phyloP scores from a whole-genome alignment of 2,888 invertebrate species.

The Volucella inflata region DNA sequence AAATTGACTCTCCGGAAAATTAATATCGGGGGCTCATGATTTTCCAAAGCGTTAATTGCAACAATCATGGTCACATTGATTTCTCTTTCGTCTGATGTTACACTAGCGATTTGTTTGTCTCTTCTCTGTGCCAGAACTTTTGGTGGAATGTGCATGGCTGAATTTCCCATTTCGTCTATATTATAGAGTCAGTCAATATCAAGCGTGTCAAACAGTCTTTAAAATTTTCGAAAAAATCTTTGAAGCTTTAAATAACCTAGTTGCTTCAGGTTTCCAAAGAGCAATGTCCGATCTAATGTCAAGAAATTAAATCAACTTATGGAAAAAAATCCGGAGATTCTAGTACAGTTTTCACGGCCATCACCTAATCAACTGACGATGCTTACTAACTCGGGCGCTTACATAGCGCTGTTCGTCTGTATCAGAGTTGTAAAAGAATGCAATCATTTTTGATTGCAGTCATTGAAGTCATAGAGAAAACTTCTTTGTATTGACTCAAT shows the following conservation, averaged over 20 bases:
- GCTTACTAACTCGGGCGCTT: too few species aligned
- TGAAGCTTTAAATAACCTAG: slow-evolving; percentile 14
- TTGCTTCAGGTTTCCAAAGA: slow-evolving; percentile 11
- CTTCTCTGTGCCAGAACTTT: neutral
- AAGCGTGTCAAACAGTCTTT: slow-evolving; percentile 23
- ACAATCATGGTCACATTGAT: slow-evolving; percentile 16
- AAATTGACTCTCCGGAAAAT: slow-evolving; percentile 18
- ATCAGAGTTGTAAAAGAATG: too few species aligned
- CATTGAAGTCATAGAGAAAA: too few species aligned
- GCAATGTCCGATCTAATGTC: too few species aligned
- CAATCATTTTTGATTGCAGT: too few species aligned
- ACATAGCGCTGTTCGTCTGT: too few species aligned
- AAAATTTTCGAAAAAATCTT: slow-evolving; percentile 12
- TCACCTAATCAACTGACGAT: too few species aligned
- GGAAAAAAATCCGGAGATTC: too few species aligned
- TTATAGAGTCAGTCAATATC: slow-evolving; percentile 11
- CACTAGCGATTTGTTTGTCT: neutral
- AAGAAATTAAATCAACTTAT: too few species aligned
- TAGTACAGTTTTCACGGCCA: too few species aligned
- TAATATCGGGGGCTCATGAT: slow-evolving; percentile 11
- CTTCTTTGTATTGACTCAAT: too few species aligned
- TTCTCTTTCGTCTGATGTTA: slow-evolving; percentile 15
- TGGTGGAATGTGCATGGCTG: slow-evolving; percentile 1
- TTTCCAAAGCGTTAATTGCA: slow-evolving; percentile 32
- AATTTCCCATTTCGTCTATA: slow-evolving; percentile 12